Percentiles rank a stretch among this genome's conserved stretches.
Evolutionary conservation across 2,113 vertebrate species (phyloP).

Genomic region (Istiophorus platypterus): DNA sequence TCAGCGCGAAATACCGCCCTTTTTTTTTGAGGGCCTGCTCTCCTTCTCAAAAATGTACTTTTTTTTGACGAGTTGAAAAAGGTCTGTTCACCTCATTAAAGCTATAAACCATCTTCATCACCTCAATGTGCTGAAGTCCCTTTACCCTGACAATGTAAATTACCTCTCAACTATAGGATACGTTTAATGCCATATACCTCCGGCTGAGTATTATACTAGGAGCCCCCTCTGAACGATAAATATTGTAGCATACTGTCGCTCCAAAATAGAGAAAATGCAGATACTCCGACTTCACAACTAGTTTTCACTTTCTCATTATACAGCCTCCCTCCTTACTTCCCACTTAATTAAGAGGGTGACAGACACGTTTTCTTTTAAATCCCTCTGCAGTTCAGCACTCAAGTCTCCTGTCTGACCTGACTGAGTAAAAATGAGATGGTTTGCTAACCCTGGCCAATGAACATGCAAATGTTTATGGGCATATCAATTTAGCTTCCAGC

Average conservation of each 20-base stretch:
- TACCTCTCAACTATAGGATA: constrained; percentile 26
- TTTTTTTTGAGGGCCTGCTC: too few species aligned
- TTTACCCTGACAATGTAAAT: constrained; percentile 56
- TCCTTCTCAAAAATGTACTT: background rate
- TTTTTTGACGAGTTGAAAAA: background rate
- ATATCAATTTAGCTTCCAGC: constrained; percentile 74
- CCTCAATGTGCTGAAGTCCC: constrained; percentile 33
- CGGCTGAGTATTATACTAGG: constrained; percentile 12
- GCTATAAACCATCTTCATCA: constrained; percentile 25
- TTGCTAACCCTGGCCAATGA: constrained; percentile 59
- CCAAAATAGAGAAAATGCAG: constrained; percentile 29
- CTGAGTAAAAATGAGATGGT: constrained; percentile 44
- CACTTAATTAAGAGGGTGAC: constrained; percentile 57
- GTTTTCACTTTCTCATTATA: constrained; percentile 45
- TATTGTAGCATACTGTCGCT: constrained; percentile 45
- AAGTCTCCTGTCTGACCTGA: constrained; percentile 24
- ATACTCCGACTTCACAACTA: constrained; percentile 37
- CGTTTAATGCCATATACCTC: constrained; percentile 30
- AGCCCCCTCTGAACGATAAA: constrained; percentile 43
- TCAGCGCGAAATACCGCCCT: too few species aligned
- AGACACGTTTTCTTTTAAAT: constrained; percentile 41
- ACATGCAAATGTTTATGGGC: constrained; percentile 74
- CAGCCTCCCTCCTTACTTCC: background rate
- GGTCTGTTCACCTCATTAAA: constrained; percentile 49
- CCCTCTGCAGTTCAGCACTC: constrained; percentile 34